Base-by-base conservation (phyloP, 2,113 vertebrate species). In the Phylloscopus whistleri region DNA sequence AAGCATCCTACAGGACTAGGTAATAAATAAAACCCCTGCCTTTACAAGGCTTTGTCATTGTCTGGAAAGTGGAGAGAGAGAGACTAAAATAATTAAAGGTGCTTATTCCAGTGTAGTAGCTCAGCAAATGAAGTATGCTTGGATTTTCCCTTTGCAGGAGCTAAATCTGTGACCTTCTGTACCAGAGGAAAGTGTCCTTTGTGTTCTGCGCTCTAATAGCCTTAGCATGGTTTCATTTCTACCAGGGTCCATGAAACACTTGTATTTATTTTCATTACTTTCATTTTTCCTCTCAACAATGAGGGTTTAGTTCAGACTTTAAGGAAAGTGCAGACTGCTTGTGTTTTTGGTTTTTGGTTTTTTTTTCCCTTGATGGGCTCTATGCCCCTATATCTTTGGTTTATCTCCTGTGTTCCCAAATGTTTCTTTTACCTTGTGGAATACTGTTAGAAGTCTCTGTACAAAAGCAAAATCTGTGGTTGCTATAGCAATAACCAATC, bases 401-500 rank as follows among this genome's bases (percentile, higher is more conserved):
- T 96, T 93, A 37, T 88, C 92, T 90, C 82, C 43, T 28, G 58
- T 79, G 93, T 37, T 92, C 90, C 96, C 14, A 58, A 95, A 72
- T 75, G 93, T 96, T 96, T 96, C 96, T 87, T 97, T 96, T 93
- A 97, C 97, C 97, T 96, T 92, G 87, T 97, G 98, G 97, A 98
- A 97, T 97, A 97, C 97, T 95, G 96, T 96, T 94, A 67, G 95
- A 89, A 93, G 97, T 98, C 97, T 97, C 98, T 88, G 95, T 95
- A 96, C 96, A 93, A 95, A 97, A 97, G 97, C 97, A 97, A 94
- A 97, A 92, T 93, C 97, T 96, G 95, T 77, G 95, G 99, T 99
- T 99, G 98, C 98, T 98, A 98, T 98, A 98, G 98, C 96, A 97
- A 99, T 97, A 97, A 97, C 98, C 98, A 97, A 98, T 98, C 97